Conservation (phyloP, 2,888 invertebrate species). For the Sympetrum striolatum region DNA sequence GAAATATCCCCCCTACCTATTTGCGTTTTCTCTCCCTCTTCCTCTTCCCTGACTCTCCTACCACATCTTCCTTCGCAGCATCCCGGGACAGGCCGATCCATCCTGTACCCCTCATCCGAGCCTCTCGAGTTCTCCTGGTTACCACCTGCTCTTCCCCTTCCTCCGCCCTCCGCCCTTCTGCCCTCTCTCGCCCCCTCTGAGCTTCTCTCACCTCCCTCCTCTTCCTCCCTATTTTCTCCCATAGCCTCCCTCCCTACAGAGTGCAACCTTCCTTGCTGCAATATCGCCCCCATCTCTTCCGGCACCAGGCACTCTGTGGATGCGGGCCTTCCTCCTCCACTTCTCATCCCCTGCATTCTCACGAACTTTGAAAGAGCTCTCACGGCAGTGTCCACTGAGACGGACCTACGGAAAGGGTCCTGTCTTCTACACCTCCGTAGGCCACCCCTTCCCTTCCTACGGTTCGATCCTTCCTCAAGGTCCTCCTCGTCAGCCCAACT, state of each 20-base stretch:
- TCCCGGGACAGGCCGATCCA: not conserved
- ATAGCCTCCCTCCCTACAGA: not conserved
- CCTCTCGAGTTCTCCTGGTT: not conserved
- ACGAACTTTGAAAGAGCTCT: conserved; percentile 9
- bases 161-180: not conserved
- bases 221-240: not conserved
- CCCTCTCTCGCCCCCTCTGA: not conserved
- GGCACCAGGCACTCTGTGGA: conserved; percentile 15
- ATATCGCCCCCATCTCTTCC: conserved; percentile 20
- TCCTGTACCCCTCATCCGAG: not conserved
- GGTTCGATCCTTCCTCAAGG: not conserved
- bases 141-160: not conserved
- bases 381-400: conserved; percentile 24
- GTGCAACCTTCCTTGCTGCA: conserved; percentile 7
- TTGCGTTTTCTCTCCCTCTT: not conserved
- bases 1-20: not conserved
- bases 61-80: not conserved
- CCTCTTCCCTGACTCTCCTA: not conserved
- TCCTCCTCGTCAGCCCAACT: not conserved
- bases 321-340: not conserved
- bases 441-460: not conserved
- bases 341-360: conserved; percentile 25
- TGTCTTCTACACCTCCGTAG: not conserved
- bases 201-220: not conserved
- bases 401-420: not conserved